phyloP scores from a whole-genome alignment of 2,888 invertebrate species.

The Coremacera marginata region DNA sequence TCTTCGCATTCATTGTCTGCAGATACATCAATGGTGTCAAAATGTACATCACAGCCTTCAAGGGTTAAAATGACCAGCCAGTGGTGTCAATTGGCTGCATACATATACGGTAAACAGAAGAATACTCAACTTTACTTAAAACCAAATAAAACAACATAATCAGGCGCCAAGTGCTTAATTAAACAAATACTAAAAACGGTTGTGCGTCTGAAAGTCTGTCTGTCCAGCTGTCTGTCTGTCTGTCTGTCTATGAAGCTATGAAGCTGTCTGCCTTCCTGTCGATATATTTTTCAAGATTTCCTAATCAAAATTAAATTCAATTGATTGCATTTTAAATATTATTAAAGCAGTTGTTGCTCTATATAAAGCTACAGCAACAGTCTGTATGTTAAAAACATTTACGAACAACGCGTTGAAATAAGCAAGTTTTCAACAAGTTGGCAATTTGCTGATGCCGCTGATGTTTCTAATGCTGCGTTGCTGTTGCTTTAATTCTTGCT shows the following conservation, averaged over 20 bases:
- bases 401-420: constrained; percentile 40
- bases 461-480: background rate
- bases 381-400: background rate
- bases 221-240: background rate
- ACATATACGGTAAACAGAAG: background rate
- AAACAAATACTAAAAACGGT: constrained; percentile 63
- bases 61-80: too few species aligned
- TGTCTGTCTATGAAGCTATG: background rate
- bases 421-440: constrained; percentile 34
- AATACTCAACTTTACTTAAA: background rate
- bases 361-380: constrained; percentile 45
- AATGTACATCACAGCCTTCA: too few species aligned
- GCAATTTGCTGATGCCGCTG: constrained; percentile 19
- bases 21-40: too few species aligned
- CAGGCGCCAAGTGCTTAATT: constrained; percentile 67
- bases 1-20: too few species aligned
- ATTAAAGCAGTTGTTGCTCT: constrained; percentile 44
- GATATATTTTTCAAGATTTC: constrained; percentile 34
- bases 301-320: constrained; percentile 48
- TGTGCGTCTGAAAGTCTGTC: constrained; percentile 8
- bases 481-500: background rate
- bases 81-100: background rate
- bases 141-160: constrained; percentile 61
- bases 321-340: constrained; percentile 52
- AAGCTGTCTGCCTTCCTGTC: constrained; percentile 19